These are phyloP conservation scores for Mesembrinibis cayennensis DNA, from an alignment of 2,113 vertebrate genomes.

Conservation along the genomic window DNA sequence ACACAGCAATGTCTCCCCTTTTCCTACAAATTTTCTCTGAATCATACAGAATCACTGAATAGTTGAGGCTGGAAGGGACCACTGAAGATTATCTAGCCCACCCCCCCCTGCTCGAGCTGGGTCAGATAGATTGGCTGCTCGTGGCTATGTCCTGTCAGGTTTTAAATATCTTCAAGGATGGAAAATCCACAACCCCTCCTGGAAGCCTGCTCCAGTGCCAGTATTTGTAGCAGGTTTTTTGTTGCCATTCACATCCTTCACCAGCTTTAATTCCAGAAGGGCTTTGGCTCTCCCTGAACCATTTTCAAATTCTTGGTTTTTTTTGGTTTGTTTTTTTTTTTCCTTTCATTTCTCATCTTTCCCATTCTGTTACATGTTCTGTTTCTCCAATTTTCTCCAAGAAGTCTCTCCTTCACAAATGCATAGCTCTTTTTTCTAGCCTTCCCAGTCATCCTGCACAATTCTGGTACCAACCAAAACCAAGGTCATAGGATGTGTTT, in stretches of 20 bases:
- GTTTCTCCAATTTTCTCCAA: not conserved
- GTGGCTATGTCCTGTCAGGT: not conserved
- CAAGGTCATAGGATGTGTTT: not conserved
- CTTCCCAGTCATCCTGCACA: not conserved
- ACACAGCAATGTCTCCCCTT: not conserved
- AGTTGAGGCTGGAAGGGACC: not conserved
- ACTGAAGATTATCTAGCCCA: not conserved
- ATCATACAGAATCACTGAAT: not conserved
- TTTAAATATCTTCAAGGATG: not conserved
- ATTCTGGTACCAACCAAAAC: not conserved
- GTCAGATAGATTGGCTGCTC: not conserved
- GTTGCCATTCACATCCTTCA: not conserved
- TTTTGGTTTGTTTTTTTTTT: too few species aligned
- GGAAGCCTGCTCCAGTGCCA: not conserved
- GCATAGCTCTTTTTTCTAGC: not conserved
- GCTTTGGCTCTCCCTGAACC: not conserved
- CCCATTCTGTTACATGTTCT: not conserved
- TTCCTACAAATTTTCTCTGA: not conserved
- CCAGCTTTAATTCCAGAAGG: not conserved
- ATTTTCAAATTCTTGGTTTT: not conserved
- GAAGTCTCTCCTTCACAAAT: not conserved
- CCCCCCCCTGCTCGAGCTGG: fast-evolving
- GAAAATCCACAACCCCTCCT: not conserved
- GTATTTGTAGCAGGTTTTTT: not conserved
- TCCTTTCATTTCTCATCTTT: not conserved